Conservation (phyloP, 1,140 invertebrate genomes). For the Sweltsa coloradensis region DNA sequence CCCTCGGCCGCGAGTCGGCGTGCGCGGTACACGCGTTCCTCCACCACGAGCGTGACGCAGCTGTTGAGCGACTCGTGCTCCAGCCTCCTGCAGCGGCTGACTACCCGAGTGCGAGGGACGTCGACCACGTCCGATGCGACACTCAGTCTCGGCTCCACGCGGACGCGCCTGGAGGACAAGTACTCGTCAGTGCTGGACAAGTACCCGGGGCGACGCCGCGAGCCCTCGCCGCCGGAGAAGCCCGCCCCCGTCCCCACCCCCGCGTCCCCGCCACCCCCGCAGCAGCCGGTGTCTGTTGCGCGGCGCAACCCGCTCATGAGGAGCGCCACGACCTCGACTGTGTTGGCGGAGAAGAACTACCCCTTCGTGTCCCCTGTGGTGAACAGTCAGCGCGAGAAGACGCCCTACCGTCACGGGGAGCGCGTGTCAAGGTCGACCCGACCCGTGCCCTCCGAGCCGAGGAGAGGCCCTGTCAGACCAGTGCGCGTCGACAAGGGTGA, state of each 20-base stretch:
- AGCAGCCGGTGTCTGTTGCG: too few species aligned
- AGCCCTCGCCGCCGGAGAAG: background rate
- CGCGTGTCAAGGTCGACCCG: background rate
- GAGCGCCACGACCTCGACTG: slow-evolving; percentile 44
- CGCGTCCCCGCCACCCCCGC: background rate
- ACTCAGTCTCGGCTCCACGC: slow-evolving; percentile 33
- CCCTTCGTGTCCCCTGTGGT: slow-evolving; percentile 36
- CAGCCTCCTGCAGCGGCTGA: slow-evolving; percentile 63
- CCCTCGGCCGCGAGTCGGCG: slow-evolving; percentile 33
- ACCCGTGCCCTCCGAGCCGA: background rate
- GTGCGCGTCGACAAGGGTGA: slow-evolving; percentile 10
- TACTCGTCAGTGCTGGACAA: slow-evolving; percentile 53
- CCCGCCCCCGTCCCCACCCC: background rate
- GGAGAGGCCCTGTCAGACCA: background rate
- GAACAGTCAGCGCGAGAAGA: slow-evolving; percentile 40
- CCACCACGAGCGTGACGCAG: slow-evolving; percentile 69
- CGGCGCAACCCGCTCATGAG: slow-evolving; percentile 36
- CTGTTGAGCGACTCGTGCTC: slow-evolving; percentile 71
- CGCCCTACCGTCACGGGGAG: slow-evolving; percentile 35
- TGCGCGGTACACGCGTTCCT: slow-evolving; percentile 56
- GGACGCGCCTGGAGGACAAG: slow-evolving; percentile 59
- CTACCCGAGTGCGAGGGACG: slow-evolving; percentile 53
- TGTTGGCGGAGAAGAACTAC: slow-evolving; percentile 52
- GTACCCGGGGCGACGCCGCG: slow-evolving; percentile 4
- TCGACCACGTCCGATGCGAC: slow-evolving; percentile 28